These are phyloP conservation scores for Frieseomelitta varia DNA, from an alignment of 1,140 invertebrate species.

Conservation along the genomic window DNA sequence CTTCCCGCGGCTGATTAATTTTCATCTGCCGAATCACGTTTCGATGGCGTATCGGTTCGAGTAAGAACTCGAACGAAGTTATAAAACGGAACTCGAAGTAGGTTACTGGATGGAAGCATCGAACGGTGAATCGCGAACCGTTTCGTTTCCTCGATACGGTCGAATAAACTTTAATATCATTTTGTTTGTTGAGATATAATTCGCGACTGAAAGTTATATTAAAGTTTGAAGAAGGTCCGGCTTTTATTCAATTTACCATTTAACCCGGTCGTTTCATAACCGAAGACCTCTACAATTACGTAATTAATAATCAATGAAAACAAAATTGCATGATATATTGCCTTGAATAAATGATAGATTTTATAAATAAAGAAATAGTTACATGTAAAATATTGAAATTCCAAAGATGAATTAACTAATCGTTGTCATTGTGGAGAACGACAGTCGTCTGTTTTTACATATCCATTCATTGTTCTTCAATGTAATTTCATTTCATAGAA, in stretches of 20 bases:
- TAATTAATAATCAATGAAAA: too few species aligned
- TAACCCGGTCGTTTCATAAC: too few species aligned
- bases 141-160: background rate
- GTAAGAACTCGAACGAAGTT: background rate
- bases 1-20: background rate
- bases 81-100: background rate
- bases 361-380: too few species aligned
- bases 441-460: too few species aligned
- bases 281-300: too few species aligned
- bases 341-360: too few species aligned
- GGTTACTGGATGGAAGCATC: background rate
- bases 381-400: too few species aligned
- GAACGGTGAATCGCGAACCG: background rate
- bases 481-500: too few species aligned
- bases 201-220: background rate
- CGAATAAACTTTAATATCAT: background rate
- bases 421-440: too few species aligned
- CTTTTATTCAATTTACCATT: background rate
- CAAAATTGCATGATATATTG: too few species aligned
- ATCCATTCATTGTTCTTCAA: too few species aligned
- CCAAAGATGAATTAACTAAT: too few species aligned
- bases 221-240: background rate
- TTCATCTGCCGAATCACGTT: background rate
- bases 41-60: background rate
- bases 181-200: background rate